phyloP scores from a whole-genome alignment of 2,888 invertebrate genomes.

The Hanleya hanleyi region DNA sequence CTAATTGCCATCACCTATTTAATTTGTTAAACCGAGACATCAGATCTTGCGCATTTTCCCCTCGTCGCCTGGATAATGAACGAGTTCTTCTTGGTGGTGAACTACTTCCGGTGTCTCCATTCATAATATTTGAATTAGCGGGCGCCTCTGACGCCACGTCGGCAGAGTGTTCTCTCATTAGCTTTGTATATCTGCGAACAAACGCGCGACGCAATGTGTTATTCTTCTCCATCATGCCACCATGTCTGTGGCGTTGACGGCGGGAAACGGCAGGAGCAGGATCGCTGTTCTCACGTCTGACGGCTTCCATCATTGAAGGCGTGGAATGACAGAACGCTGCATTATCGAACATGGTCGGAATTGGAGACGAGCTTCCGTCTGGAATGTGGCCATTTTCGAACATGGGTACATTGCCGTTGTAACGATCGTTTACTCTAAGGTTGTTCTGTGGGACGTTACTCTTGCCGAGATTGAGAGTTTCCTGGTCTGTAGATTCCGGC shows the following conservation, averaged over 20 bases:
- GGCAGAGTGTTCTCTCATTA: slow-evolving; percentile 44
- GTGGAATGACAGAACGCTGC: slow-evolving; percentile 35
- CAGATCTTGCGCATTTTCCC: slow-evolving; percentile 42
- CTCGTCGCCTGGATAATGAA: slow-evolving; percentile 11
- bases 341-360: slow-evolving; percentile 40
- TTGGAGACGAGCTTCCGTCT: slow-evolving; percentile 23
- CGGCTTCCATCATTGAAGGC: slow-evolving; percentile 14
- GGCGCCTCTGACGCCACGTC: slow-evolving; percentile 33
- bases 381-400: slow-evolving; percentile 33
- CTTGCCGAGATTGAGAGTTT: slow-evolving; percentile 38
- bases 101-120: neutral
- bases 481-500: slow-evolving; percentile 43
- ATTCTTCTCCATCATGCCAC: slow-evolving; percentile 42
- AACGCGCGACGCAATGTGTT: slow-evolving; percentile 63
- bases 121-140: neutral
- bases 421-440: neutral
- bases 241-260: neutral
- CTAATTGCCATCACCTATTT: slow-evolving; percentile 38
- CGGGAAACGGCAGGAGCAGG: neutral
- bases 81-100: slow-evolving; percentile 18
- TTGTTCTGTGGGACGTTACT: slow-evolving; percentile 27
- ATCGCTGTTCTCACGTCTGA: slow-evolving; percentile 15
- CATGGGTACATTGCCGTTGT: slow-evolving; percentile 9
- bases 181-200: slow-evolving; percentile 53
- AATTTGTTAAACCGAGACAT: slow-evolving; percentile 45